Percentiles rank a stretch among this genome's conserved stretches.
These are phyloP conservation scores for Halichondria panicea DNA, from an alignment of 37 sponge, comb jelly and placozoan species.

Conservation along the genomic window DNA sequence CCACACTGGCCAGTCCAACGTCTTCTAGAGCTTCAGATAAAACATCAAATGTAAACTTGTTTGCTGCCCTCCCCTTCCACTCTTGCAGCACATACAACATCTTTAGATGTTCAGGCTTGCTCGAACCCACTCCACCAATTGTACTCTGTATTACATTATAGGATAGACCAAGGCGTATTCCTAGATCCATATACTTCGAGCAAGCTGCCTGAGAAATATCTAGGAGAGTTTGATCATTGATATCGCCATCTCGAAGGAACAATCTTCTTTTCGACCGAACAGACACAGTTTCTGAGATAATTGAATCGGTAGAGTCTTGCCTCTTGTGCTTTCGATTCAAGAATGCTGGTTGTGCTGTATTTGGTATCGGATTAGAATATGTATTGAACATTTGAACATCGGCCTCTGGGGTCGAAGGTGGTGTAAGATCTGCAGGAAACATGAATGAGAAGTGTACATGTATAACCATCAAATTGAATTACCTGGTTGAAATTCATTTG, in stretches of 20 bases:
- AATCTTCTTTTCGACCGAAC: slow-evolving; percentile 1
- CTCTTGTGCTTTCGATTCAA: no score
- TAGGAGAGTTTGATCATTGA: not conserved
- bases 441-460: no score
- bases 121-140: not conserved
- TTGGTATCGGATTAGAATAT: no score
- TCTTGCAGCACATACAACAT: slow-evolving; percentile 56
- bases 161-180: slow-evolving; percentile 39
- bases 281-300: no score
- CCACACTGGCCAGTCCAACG: slow-evolving; percentile 16
- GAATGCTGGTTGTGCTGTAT: no score
- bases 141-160: slow-evolving; percentile 21
- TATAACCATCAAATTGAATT: no score
- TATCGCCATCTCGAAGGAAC: not conserved
- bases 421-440: no score
- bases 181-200: slow-evolving; percentile 38
- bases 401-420: no score
- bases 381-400: no score
- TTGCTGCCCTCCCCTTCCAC: slow-evolving; percentile 48
- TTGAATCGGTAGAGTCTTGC: no score
- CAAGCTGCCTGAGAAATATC: slow-evolving; percentile 25
- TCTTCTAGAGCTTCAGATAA: slow-evolving; percentile 38
- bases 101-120: slow-evolving; percentile 33
- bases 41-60: slow-evolving; percentile 14
- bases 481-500: no score